Evolutionary conservation across 2,113 vertebrate species (phyloP).

Genomic region (Aramus guarauna): DNA sequence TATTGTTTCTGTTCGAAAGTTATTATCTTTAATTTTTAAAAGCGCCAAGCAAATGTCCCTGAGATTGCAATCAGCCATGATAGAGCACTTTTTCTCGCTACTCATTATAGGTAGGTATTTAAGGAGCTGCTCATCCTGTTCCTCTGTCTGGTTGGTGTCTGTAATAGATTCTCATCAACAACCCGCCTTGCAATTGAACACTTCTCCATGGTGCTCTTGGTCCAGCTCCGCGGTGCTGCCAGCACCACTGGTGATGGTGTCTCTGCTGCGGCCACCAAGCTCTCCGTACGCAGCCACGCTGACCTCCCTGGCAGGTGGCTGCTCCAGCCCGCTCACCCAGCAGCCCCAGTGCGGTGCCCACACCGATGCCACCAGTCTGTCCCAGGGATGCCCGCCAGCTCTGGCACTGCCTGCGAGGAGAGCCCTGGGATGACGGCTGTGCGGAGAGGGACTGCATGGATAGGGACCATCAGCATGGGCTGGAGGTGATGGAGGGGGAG

Average conservation of each 20-base stretch:
- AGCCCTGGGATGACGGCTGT: not conserved
- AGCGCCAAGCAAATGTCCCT: conserved; percentile 54
- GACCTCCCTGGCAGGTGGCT: not conserved
- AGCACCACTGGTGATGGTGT: not conserved
- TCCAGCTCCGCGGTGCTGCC: not conserved
- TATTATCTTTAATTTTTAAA: conserved; percentile 64
- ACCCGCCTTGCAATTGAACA: fast-evolving
- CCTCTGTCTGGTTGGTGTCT: conserved; percentile 24
- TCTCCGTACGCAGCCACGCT: fast-evolving
- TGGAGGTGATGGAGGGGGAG: not conserved
- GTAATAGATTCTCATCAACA: not conserved
- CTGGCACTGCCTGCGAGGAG: fast-evolving
- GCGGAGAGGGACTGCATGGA: fast-evolving
- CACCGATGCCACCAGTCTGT: fast-evolving
- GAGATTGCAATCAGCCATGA: conserved; percentile 58
- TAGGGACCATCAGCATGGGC: fast-evolving
- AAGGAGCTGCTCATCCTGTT: conserved; percentile 52
- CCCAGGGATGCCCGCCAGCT: fast-evolving
- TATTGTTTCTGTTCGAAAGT: conserved; percentile 62
- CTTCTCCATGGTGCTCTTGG: fast-evolving
- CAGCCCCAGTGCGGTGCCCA: fast-evolving
- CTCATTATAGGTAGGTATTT: conserved; percentile 37
- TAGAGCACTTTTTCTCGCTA: conserved; percentile 32
- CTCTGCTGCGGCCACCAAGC: not conserved
- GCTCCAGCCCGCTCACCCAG: not conserved